These are phyloP conservation scores for Campopleginae sp. DNA, from an alignment of 2,888 invertebrate species.

Conservation along the genomic window DNA sequence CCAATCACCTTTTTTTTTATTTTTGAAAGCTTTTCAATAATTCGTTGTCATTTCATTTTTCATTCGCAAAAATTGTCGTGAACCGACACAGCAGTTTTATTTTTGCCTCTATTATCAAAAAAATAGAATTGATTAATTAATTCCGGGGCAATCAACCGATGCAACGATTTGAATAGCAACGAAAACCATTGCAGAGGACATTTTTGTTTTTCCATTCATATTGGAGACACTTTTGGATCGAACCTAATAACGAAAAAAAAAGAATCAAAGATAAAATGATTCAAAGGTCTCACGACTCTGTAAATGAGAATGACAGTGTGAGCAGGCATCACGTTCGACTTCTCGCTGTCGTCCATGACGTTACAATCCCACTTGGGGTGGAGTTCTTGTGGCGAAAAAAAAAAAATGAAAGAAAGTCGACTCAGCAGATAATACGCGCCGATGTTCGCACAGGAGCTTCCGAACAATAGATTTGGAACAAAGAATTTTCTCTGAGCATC, in stretches of 20 bases:
- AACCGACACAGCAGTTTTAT: too few species aligned
- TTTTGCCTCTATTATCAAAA: too few species aligned
- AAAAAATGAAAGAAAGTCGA: constrained; percentile 6
- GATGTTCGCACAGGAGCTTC: background rate
- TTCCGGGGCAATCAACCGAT: too few species aligned
- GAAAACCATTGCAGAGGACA: too few species aligned
- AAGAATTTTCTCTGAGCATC: constrained; percentile 4
- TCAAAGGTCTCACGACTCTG: background rate
- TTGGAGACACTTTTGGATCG: too few species aligned
- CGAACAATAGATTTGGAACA: constrained; percentile 17
- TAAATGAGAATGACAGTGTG: background rate
- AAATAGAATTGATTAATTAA: too few species aligned
- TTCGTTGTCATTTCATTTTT: too few species aligned
- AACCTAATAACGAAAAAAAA: background rate
- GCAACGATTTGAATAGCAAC: too few species aligned
- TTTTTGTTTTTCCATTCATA: too few species aligned
- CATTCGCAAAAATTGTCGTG: too few species aligned
- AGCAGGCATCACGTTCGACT: background rate
- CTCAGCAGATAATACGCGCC: constrained; percentile 12
- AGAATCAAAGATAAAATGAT: background rate
- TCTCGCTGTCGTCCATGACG: background rate
- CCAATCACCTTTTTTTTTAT: too few species aligned
- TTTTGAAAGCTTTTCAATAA: too few species aligned
- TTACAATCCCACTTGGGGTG: background rate
- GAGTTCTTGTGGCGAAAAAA: background rate